phyloP scores from a whole-genome alignment of 2,113 vertebrate genomes.

The Gulo gulo region DNA sequence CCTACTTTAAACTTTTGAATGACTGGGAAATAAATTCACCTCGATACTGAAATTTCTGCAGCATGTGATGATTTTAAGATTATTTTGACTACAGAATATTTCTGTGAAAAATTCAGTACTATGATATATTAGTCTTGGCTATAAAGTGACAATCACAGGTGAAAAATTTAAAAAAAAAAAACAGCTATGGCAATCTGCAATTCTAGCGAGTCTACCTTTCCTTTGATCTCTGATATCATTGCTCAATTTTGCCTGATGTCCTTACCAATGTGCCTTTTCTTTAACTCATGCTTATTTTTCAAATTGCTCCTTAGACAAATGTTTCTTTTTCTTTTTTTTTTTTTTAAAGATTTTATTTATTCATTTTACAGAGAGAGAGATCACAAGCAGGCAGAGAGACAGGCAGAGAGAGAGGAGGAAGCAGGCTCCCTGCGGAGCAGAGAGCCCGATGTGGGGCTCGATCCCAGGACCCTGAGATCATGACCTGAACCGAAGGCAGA shows the following conservation, averaged over 20 bases:
- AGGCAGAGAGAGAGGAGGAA: no score
- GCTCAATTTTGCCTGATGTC: background rate
- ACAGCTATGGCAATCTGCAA: background rate
- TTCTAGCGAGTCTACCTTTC: background rate
- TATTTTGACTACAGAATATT: background rate
- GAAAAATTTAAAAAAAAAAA: background rate
- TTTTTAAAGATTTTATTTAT: no score
- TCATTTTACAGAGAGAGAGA: no score
- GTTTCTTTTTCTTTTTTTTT: no score
- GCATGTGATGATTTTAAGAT: background rate
- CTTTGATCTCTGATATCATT: background rate
- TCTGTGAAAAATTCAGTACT: background rate
- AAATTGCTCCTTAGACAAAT: conserved; percentile 51
- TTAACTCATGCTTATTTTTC: background rate
- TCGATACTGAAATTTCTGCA: background rate
- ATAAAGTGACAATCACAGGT: background rate
- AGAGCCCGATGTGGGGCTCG: no score
- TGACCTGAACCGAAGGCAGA: no score
- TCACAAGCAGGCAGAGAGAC: no score
- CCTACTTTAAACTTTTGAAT: background rate
- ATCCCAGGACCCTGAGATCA: no score
- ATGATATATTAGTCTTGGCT: background rate
- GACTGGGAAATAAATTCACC: background rate
- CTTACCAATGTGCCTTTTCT: background rate
- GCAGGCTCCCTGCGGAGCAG: no score